phyloP scores from a whole-genome alignment of 2,888 invertebrate species.

The Branchipolynoe longqiensis region DNA sequence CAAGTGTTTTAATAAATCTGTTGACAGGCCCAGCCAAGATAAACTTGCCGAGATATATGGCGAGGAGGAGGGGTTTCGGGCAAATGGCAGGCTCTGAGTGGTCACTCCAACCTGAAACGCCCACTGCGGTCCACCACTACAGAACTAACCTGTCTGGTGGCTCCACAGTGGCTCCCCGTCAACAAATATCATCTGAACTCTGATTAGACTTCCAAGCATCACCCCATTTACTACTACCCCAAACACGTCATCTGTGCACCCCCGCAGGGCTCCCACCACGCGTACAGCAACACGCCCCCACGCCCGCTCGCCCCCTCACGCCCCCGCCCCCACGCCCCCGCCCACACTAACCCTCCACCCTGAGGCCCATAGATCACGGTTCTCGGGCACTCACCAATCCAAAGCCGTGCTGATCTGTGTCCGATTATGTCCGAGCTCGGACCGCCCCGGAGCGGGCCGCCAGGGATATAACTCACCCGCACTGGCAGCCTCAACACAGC shows the following conservation, averaged over 20 bases:
- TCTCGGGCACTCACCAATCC: conserved; percentile 22
- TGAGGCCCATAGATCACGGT: conserved; percentile 18
- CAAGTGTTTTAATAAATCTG: conserved; percentile 61
- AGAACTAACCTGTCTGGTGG: too few relatives aligned
- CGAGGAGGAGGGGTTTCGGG: not conserved
- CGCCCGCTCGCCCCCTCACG: not conserved
- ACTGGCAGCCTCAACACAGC: conserved; percentile 15
- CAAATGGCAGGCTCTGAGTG: too few relatives aligned
- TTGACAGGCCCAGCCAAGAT: conserved; percentile 35
- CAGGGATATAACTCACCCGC: not conserved
- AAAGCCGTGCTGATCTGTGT: not conserved
- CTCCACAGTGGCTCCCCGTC: too few relatives aligned
- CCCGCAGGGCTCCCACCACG: not conserved
- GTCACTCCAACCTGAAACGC: conserved; percentile 28
- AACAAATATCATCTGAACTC: too few relatives aligned
- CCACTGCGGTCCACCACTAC: conserved; percentile 20
- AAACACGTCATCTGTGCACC: not conserved
- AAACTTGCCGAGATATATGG: conserved; percentile 30
- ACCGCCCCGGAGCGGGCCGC: not conserved
- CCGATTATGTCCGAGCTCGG: conserved; percentile 21
- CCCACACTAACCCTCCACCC: not conserved
- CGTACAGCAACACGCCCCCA: not conserved
- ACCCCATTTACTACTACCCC: not conserved
- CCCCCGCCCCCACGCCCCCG: not conserved
- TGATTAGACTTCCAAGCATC: too few relatives aligned